These are phyloP conservation scores for Microcebus griseorufus DNA, from an alignment of 2,113 vertebrate species.

Conservation along the genomic window DNA sequence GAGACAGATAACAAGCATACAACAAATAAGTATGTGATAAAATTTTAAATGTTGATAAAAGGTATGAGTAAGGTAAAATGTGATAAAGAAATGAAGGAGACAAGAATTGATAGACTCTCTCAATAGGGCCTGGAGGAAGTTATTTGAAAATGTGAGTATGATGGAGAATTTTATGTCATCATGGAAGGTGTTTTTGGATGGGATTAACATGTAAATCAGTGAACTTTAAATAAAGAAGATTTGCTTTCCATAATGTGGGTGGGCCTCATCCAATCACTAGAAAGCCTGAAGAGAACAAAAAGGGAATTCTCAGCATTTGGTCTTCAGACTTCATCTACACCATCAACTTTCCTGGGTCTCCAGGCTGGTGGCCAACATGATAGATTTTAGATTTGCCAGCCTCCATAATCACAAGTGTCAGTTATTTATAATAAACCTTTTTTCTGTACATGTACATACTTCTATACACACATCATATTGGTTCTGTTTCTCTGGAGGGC, in stretches of 20 bases:
- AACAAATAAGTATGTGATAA: not conserved
- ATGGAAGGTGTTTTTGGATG: not conserved
- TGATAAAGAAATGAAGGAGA: not conserved
- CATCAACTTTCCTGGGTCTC: not conserved
- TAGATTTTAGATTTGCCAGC: not conserved
- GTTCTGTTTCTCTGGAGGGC: not conserved
- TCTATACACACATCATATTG: not conserved
- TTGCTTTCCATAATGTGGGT: not conserved
- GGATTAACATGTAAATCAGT: not conserved
- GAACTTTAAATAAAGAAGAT: not conserved
- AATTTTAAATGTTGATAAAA: not conserved
- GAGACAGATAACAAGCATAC: not conserved
- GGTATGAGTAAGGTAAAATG: not conserved
- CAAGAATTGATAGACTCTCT: not conserved
- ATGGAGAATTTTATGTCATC: not conserved
- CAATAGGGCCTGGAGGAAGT: not conserved
- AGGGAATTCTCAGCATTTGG: not conserved
- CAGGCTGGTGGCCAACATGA: not conserved
- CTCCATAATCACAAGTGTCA: not conserved
- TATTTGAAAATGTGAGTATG: not conserved
- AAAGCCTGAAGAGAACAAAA: not conserved
- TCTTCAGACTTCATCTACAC: not conserved
- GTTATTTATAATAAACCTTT: not conserved
- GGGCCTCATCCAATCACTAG: not conserved
- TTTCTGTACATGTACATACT: not conserved